Base-by-base conservation (phyloP, 2,888 invertebrate species). In the Torymus aiolomorphi region DNA sequence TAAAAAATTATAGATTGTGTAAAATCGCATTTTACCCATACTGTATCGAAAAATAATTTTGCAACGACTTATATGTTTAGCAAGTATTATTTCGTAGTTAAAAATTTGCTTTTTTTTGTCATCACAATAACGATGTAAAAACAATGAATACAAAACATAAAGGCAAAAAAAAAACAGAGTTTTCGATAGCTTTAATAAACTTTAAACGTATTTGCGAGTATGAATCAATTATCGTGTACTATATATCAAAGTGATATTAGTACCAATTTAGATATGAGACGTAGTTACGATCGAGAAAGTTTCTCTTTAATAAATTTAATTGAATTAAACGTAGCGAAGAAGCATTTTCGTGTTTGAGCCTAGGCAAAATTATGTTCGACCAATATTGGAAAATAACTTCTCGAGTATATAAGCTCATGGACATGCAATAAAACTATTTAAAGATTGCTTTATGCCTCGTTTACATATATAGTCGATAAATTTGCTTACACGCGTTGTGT, bases 211-310 rank as follows among this genome's bases (percentile, higher is more conserved):
- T 42, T 8, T 42, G 8, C 8, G 31, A 31, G 31, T 4, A 24
- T 24, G 56, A 69, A 74, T 69, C 57, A 69, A 69, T 78, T 69
- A 24, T 59, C 18, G 2, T 14, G 57, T 14, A 42, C 54, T 51
- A 13, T 67, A 57, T 62, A 72, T 72, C 71, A 69, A 75, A 80
- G 52, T 49, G 14, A 49, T 24, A 76, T 67, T 73, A 69, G 57
- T 76, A 73, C 51, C 66, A 71, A 71, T 75, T 79, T 75, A 71
- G 61, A 71, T 71, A 71, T 16, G 70, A 71, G 56, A 52, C 57
- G 49, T 52, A 42, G 72, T 13, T 63, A 59, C 4, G 59, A 67
- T 71, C 69, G 12, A 63, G 13, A 42, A 16, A 69, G 14, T 56
- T 2, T 3, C 24, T 66, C n/a, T 13, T 16, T 13, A 56, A 76